Evolutionary conservation across 53 echinoderm and acorn worm genomes (phyloP).

Genomic region (Echinarachnius parma): DNA sequence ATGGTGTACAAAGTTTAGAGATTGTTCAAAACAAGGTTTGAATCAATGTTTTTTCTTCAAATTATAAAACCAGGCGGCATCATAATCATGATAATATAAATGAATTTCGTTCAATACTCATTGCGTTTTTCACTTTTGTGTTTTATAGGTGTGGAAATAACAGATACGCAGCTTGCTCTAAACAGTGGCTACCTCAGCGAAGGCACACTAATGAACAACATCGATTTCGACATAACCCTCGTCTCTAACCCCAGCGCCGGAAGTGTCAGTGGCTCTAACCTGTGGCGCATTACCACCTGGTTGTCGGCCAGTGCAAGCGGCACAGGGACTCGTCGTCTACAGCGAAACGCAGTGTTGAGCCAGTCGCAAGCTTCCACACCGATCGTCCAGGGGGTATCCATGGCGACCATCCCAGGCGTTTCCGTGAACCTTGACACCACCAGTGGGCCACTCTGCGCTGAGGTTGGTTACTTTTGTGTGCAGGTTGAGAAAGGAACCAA

Average conservation of each 20-base stretch:
- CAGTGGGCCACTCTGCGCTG: conserved; percentile 40
- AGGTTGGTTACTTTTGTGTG: conserved; percentile 65
- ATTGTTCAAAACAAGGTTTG: too few species aligned
- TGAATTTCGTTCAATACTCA: too few species aligned
- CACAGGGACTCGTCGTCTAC: conserved; percentile 12
- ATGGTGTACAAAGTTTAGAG: too few species aligned
- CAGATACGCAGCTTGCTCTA: conserved; percentile 44
- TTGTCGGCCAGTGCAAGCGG: not conserved
- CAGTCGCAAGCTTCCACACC: conserved; percentile 1
- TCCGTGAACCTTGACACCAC: conserved; percentile 25
- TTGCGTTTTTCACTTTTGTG: not conserved
- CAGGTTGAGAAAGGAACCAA: conserved; percentile 41
- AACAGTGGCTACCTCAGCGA: conserved; percentile 47
- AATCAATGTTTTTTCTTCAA: too few species aligned
- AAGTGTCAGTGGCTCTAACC: conserved; percentile 52
- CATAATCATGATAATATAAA: too few species aligned
- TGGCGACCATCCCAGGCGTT: conserved; percentile 45
- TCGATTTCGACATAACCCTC: conserved; percentile 52
- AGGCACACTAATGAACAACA: conserved; percentile 26
- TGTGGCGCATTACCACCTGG: conserved; percentile 51
- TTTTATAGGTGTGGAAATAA: conserved; percentile 58
- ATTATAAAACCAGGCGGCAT: too few species aligned
- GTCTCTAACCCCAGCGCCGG: conserved; percentile 46
- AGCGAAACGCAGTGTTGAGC: not conserved
- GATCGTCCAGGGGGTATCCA: conserved; percentile 5